Base-by-base conservation (phyloP, 2,888 invertebrate genomes). In the Morinoia aosen region DNA sequence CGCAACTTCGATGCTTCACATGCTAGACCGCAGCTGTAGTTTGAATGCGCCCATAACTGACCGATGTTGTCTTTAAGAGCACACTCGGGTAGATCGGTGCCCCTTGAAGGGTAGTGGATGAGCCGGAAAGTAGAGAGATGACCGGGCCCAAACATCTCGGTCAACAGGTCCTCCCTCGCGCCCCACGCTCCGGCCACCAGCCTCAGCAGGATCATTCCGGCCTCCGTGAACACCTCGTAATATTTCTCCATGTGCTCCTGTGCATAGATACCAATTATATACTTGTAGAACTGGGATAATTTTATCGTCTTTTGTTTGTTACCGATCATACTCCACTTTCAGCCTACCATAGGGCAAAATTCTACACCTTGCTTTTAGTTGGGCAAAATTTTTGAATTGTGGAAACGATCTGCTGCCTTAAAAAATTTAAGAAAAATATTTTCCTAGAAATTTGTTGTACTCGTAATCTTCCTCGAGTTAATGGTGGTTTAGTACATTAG, bases 71-170 rank as follows among this genome's bases (percentile, higher is more conserved):
- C 96, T 25, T 96, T 96, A 7, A 91, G 58, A 3, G 96, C 96
- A 5, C 58, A 39, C 48, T 95, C 64, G 11, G 96, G 96, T 33
- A 96, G 95, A 90, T 95, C 40, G 12, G 95, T 88, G 58, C 40
- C 58, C 33, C 96, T 61, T 12, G 96, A 94, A 39, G 96, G 96
- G 95, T 96, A 96, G 95, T 95, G 96, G 25, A 96, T 95, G 95
- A 96, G 96, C 4, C 96, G 88, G 91, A 96, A 91, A 39, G 96
- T 96, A 39, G 96, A 96, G 40, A 96, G 95, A 88, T 95, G 96
- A 40, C 58, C 57, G 14, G 95, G 95, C 4, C 7, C 57, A 94
- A 96, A 96, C 76, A 96, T 91, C 12, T 94, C 64, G 3, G 96
- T 95, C 95, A 96, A 95, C 94, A 95, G 90, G 58, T 96, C 96